Evolutionary conservation across 2,113 vertebrate species (phyloP), one percentile per base, ranked within the genome.

Genomic region (Mohoua ochrocephala): DNA sequence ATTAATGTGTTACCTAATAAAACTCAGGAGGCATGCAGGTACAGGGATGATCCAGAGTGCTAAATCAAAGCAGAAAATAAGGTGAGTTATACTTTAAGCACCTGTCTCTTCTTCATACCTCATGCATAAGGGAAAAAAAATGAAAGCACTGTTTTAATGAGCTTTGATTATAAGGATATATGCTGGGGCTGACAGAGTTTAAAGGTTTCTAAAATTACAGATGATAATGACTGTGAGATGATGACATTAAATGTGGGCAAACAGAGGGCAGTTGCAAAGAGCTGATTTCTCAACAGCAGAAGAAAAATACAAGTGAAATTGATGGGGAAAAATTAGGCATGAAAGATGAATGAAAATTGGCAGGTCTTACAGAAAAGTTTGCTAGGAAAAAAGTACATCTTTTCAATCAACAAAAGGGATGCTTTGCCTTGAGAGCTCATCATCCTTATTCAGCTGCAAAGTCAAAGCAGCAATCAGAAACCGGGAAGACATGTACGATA

Each of bases 391-490:
- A 84, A 87, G 30, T 37, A 53, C 8, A 13, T 68, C 76, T 92
- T 93, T 90, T 82, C 93, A 95, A 94, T 91, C 95, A 93, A 74
- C 47, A 59, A 80, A 93, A 88, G 76, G 21, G 49, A 67, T 84
- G 77, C 73, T 92, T 87, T 84, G 83, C 83, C 71, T 96, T 95
- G 83, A 91, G n/a, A 92, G 27, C 90, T 95, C 92, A 87, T 95
- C 88, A 90, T 88, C 54, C 26, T 89, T 77, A 83, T 91, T 95
- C 96, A 95, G 39, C 65, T 67, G 56, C 80, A 77, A 88, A 96
- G 82, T 86, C 85, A 96, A 96, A 93, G 92, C 92, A 95, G 79
- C 92, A 96, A 92, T 92, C 91, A 94, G 79, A 63, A 93, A 56
- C 56, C 86, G 52, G 77, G 53, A 87, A 96, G 71, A 70, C 35